Evolutionary conservation across 2,113 vertebrate species (phyloP).

Genomic region (Pipra filicauda): DNA sequence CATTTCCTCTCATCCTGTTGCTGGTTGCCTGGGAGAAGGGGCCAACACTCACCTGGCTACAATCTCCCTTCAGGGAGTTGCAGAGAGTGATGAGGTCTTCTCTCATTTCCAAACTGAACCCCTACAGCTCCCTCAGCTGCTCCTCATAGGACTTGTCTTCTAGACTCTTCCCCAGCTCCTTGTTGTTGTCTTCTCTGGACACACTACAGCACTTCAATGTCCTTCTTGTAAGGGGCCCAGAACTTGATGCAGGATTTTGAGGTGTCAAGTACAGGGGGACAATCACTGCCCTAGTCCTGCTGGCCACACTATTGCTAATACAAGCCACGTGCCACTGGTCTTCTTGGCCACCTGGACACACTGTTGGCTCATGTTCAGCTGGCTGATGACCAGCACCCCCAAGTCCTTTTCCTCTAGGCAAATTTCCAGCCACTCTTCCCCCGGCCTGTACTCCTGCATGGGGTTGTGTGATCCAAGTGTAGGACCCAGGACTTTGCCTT

Average conservation of each 20-base stretch:
- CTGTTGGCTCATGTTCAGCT: accelerated
- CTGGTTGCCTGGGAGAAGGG: no score
- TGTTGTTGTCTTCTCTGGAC: not conserved
- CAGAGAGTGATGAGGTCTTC: no score
- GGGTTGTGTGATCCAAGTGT: not conserved
- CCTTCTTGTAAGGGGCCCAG: not conserved
- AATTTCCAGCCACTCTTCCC: not conserved
- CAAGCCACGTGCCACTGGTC: accelerated
- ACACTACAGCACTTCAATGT: not conserved
- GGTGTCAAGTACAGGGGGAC: not conserved
- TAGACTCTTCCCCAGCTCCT: not conserved
- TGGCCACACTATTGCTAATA: not conserved
- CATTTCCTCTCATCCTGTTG: not conserved
- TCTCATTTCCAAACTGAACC: not conserved
- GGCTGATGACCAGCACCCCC: not conserved
- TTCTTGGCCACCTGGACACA: not conserved
- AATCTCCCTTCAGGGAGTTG: not conserved
- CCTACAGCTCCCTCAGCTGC: not conserved
- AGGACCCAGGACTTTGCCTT: not conserved
- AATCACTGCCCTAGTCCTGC: not conserved
- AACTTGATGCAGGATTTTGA: not conserved
- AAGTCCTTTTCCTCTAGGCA: not conserved
- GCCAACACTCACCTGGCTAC: not conserved
- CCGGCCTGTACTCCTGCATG: not conserved
- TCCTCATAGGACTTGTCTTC: not conserved